Conservation (phyloP, 2,113 vertebrate genomes). For the Lynx canadensis region DNA sequence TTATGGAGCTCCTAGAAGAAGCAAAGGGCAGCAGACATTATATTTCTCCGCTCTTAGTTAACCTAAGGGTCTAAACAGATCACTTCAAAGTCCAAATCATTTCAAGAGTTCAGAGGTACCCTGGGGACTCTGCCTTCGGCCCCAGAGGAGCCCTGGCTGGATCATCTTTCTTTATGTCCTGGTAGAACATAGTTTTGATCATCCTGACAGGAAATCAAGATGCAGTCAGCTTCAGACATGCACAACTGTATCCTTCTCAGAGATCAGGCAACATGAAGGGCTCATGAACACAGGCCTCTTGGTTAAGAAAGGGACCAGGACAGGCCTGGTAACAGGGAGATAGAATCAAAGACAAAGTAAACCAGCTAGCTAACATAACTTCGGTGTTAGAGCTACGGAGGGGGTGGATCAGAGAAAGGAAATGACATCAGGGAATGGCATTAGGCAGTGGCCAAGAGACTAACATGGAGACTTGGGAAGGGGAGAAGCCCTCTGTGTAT, state of each 20-base stretch:
- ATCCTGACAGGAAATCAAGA: slow-evolving; percentile 78
- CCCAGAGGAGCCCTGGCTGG: slow-evolving; percentile 50
- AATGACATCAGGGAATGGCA: background rate
- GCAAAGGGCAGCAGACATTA: background rate
- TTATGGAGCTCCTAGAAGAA: background rate
- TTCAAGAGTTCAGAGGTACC: slow-evolving; percentile 57
- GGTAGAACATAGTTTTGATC: slow-evolving; percentile 80
- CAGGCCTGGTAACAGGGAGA: background rate
- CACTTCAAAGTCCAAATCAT: slow-evolving; percentile 59
- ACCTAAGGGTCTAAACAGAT: slow-evolving; percentile 21
- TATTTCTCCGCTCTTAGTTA: background rate
- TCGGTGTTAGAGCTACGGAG: background rate
- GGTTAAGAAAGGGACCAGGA: background rate
- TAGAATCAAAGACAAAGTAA: background rate
- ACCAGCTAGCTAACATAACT: background rate
- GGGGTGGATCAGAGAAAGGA: background rate
- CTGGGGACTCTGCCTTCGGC: slow-evolving; percentile 49
- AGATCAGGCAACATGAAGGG: background rate
- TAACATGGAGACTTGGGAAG: background rate
- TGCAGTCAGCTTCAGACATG: slow-evolving; percentile 75
- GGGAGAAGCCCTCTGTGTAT: background rate
- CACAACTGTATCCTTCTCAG: background rate
- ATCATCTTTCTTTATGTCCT: slow-evolving; percentile 80
- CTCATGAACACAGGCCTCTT: background rate
- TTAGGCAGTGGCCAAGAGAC: background rate